Evolutionary conservation across 2,888 invertebrate species (phyloP).

Genomic region (Crematogaster levior): DNA sequence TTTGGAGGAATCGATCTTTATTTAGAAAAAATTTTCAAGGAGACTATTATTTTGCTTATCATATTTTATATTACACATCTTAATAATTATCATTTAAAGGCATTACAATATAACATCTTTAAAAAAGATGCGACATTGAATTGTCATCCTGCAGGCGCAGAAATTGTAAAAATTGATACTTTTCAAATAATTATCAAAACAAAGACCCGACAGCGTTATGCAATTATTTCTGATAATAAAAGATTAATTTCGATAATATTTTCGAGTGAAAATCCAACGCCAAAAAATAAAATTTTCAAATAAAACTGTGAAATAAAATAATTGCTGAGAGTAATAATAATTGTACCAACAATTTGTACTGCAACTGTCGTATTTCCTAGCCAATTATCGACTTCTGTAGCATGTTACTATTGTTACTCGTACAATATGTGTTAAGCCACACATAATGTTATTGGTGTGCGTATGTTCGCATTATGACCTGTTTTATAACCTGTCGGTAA

Average conservation of each 20-base stretch:
- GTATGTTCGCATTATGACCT: not conserved
- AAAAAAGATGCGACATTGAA: not conserved
- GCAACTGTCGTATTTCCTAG: not conserved
- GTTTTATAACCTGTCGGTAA: not conserved
- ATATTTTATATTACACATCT: not conserved
- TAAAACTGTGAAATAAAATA: not conserved
- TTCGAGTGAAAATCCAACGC: not conserved
- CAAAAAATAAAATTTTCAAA: not conserved
- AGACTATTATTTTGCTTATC: not conserved
- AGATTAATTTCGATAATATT: not conserved
- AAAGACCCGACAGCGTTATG: not conserved
- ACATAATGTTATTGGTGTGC: constrained; percentile 3
- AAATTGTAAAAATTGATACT: not conserved
- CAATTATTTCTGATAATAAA: not conserved
- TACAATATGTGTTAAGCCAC: not conserved
- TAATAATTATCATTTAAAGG: not conserved
- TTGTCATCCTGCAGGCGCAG: not conserved
- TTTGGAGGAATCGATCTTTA: not conserved
- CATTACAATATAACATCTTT: not conserved
- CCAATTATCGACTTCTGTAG: constrained; percentile 29
- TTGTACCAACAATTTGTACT: not conserved
- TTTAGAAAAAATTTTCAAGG: not conserved
- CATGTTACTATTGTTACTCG: constrained; percentile 12
- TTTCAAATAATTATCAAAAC: not conserved
- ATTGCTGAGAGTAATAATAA: not conserved